These are phyloP conservation scores for Dynastes tityus DNA, from an alignment of 2,888 invertebrate species.

Conservation along the genomic window DNA sequence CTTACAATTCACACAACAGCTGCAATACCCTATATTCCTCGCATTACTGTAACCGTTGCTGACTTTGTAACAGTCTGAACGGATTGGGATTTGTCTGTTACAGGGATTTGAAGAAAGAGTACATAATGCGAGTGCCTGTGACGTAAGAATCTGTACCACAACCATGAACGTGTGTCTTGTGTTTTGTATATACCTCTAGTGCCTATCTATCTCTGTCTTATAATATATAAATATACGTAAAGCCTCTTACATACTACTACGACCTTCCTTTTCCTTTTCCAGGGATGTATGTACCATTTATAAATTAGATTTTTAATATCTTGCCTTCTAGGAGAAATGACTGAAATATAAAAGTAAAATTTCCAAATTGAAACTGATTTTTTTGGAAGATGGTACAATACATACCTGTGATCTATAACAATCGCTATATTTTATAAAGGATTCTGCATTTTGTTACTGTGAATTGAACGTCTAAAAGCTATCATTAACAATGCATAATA, in stretches of 20 bases:
- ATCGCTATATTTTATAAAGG: constrained; percentile 25
- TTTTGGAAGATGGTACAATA: constrained; percentile 4
- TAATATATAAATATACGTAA: constrained; percentile 17
- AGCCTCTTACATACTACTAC: neutral
- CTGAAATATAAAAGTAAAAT: neutral
- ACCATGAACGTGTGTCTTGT: constrained; percentile 53
- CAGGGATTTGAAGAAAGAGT: constrained; percentile 82
- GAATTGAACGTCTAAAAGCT: neutral
- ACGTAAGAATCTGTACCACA: constrained; percentile 79
- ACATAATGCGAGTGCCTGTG: constrained; percentile 89
- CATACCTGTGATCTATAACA: constrained; percentile 31
- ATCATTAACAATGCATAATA: constrained; percentile 10
- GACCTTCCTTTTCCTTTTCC: neutral
- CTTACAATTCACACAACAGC: neutral
- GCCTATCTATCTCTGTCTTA: constrained; percentile 22
- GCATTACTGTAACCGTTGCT: constrained; percentile 41
- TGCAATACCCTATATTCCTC: constrained; percentile 19
- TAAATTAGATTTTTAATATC: neutral
- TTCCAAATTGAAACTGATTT: no score
- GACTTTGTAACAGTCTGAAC: constrained; percentile 43
- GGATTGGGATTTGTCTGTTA: constrained; percentile 69
- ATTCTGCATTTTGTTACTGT: constrained; percentile 37
- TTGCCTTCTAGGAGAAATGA: neutral
- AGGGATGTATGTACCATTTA: constrained; percentile 32
- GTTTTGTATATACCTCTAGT: constrained; percentile 54